Conservation (phyloP, 2,113 vertebrate species). For the Catharus fuscescens region DNA sequence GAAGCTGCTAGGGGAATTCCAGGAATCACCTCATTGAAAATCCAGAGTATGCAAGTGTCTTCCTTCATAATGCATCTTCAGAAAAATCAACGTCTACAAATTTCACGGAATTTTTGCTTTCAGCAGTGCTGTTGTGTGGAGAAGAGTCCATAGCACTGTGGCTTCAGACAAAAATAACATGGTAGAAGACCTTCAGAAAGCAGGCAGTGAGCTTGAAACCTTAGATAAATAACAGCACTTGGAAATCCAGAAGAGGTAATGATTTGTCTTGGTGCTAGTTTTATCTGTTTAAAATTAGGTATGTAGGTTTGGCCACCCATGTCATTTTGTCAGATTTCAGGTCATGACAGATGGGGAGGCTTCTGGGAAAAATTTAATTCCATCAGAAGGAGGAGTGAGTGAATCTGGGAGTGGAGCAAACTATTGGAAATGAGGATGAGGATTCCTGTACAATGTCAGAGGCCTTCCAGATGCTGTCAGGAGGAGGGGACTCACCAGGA, state of each 20-base stretch:
- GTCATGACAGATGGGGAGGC: neutral
- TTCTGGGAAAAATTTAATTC: neutral
- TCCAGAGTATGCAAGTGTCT: neutral
- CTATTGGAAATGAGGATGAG: neutral
- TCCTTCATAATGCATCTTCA: neutral
- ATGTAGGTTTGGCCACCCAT: neutral
- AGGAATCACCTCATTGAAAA: neutral
- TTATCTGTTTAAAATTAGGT: constrained; percentile 2
- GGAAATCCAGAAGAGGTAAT: neutral
- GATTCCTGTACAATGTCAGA: neutral
- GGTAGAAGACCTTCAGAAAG: neutral
- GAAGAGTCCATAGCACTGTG: neutral
- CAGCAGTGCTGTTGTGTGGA: neutral
- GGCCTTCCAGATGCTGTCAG: neutral
- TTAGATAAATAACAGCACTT: constrained; percentile 8
- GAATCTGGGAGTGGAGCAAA: neutral
- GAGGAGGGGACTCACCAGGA: neutral
- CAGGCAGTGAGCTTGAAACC: neutral
- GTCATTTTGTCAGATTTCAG: neutral
- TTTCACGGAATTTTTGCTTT: neutral
- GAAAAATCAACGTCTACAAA: neutral
- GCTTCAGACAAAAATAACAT: neutral
- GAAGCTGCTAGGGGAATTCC: neutral
- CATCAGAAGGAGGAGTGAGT: rapidly evolving
- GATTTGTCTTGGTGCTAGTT: neutral